These are phyloP conservation scores for Pogonomyrmex barbatus DNA, from an alignment of 1,140 invertebrate genomes.

Conservation along the genomic window DNA sequence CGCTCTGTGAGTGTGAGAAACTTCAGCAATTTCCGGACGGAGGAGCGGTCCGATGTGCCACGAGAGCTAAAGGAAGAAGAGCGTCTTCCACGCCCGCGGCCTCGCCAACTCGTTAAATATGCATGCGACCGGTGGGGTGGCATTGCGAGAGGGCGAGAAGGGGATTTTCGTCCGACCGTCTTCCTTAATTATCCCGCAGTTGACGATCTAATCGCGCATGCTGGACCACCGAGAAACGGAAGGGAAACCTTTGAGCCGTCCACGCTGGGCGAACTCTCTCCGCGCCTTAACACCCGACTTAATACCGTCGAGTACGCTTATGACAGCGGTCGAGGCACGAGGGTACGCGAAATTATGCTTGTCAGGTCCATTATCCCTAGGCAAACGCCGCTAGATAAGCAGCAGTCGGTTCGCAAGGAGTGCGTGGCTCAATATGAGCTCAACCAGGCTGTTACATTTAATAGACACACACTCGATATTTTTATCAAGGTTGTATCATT, in stretches of 20 bases:
- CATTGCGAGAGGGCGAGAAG: constrained; percentile 68
- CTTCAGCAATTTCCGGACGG: constrained; percentile 59
- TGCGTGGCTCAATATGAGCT: constrained; percentile 34
- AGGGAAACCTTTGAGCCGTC: constrained; percentile 81
- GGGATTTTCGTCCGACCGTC: constrained; percentile 79
- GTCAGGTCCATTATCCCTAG: constrained; percentile 83
- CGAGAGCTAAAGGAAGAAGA: constrained; percentile 57
- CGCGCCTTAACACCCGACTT: constrained; percentile 72
- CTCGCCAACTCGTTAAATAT: constrained; percentile 83
- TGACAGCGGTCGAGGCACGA: constrained; percentile 83
- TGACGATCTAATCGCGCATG: constrained; percentile 82
- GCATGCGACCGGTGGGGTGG: constrained; percentile 77
- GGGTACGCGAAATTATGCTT: constrained; percentile 84
- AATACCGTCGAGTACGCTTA: constrained; percentile 82
- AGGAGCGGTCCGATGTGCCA: constrained; percentile 31
- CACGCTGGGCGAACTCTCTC: constrained; percentile 69
- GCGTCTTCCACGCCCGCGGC: constrained; percentile 76
- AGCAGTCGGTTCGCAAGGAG: constrained; percentile 37
- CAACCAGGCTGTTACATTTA: constrained; percentile 13
- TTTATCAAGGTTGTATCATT: neutral
- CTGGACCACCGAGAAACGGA: constrained; percentile 77
- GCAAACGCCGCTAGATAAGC: constrained; percentile 61
- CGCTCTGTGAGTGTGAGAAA: constrained; percentile 46
- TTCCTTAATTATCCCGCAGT: constrained; percentile 84
- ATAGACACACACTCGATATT: constrained; percentile 1